Evolutionary conservation across 2,888 invertebrate species (phyloP).

Genomic region (Xanthia icteritia): DNA sequence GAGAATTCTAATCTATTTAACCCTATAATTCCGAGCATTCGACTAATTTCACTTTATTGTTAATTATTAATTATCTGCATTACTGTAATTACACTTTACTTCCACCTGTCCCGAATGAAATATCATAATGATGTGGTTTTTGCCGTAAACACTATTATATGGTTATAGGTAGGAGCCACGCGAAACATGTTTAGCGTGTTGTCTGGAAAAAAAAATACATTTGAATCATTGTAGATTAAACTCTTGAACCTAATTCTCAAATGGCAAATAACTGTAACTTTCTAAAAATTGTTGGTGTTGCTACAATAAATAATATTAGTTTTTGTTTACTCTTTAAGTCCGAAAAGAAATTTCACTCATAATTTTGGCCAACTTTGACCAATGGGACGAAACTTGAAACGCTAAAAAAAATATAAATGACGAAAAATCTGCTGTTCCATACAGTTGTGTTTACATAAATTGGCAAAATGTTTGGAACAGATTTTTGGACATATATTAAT

Average conservation of each 20-base stretch:
- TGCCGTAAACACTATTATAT: conserved; percentile 8
- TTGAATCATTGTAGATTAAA: conserved; percentile 2
- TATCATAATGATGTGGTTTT: conserved; percentile 45
- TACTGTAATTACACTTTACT: conserved; percentile 43
- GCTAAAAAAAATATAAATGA: too few species aligned
- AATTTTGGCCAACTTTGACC: too few species aligned
- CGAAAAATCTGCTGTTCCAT: too few species aligned
- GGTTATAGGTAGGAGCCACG: conserved; percentile 33
- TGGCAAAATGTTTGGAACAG: too few species aligned
- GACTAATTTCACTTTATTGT: conserved; percentile 48
- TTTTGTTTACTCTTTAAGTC: too few species aligned
- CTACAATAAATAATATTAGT: background rate
- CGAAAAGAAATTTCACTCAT: too few species aligned
- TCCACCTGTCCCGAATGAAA: conserved; percentile 56
- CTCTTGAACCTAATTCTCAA: background rate
- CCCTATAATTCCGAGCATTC: conserved; percentile 38
- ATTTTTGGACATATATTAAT: too few species aligned
- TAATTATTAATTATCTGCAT: conserved; percentile 63
- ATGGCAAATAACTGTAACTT: background rate
- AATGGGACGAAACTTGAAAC: too few species aligned
- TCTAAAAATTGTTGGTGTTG: background rate
- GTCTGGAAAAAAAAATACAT: background rate
- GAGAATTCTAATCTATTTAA: conserved; percentile 20
- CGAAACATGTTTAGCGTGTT: conserved; percentile 12
- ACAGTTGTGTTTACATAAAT: too few species aligned